phyloP scores from a whole-genome alignment of 1,140 invertebrate species.

The Megalonaias nervosa region DNA sequence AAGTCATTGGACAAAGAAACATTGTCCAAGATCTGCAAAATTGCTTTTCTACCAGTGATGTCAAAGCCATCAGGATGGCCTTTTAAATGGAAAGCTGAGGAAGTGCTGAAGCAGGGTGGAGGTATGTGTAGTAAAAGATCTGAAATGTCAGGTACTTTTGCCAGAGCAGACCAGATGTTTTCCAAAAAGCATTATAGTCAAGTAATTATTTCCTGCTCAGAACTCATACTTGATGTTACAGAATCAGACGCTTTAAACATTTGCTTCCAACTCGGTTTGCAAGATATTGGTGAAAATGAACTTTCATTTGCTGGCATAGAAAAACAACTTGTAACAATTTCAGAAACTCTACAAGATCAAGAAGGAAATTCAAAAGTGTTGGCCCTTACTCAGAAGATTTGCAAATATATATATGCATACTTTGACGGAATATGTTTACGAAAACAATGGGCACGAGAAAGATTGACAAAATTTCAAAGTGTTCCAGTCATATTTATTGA shows the following conservation, averaged over 20 bases:
- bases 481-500: conserved; percentile 20
- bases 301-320: not conserved
- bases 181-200: too few species aligned
- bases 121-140: not conserved
- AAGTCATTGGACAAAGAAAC: not conserved
- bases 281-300: not conserved
- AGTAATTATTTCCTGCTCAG: not conserved
- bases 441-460: not conserved
- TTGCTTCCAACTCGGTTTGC: too few species aligned
- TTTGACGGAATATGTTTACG: not conserved
- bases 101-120: not conserved
- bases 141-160: not conserved
- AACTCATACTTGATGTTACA: not conserved
- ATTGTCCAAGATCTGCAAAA: not conserved
- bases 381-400: not conserved
- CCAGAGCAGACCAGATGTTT: not conserved
- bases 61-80: conserved; percentile 30
- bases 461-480: not conserved
- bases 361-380: not conserved
- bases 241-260: not conserved
- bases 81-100: conserved; percentile 30
- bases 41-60: conserved; percentile 37
- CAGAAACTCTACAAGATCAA: not conserved
- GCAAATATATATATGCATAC: not conserved
- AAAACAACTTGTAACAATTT: not conserved